phyloP scores from a whole-genome alignment of 2,113 vertebrate species.

The Atlantisia rogersi region DNA sequence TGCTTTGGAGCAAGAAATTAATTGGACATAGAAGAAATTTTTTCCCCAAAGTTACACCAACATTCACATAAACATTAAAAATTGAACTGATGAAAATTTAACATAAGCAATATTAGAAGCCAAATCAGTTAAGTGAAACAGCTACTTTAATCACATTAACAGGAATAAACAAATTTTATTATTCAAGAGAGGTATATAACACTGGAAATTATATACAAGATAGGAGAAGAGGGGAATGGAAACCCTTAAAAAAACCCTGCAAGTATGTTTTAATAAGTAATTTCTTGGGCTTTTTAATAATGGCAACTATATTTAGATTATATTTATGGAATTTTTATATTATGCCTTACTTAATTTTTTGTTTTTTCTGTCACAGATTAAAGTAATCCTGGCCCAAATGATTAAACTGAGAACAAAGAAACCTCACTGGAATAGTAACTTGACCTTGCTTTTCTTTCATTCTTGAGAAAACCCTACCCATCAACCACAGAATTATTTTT shows the following conservation, averaged over 20 bases:
- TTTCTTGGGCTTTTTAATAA: not conserved
- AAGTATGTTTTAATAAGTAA: not conserved
- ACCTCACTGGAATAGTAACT: not conserved
- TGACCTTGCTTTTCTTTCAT: not conserved
- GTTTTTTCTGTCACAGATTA: not conserved
- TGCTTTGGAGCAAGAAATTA: not conserved
- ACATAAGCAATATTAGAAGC: not conserved
- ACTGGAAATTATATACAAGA: not conserved
- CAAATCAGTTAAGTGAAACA: not conserved
- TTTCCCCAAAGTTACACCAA: not conserved
- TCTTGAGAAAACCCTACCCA: not conserved
- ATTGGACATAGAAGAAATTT: not conserved
- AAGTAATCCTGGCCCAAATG: not conserved
- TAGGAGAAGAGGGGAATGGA: not conserved
- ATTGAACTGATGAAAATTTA: not conserved
- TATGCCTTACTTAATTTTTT: not conserved
- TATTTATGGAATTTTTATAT: not conserved
- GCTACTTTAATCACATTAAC: not conserved
- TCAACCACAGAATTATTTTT: not conserved
- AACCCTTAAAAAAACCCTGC: not conserved
- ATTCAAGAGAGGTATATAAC: not conserved
- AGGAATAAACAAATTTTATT: not conserved
- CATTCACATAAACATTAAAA: not conserved
- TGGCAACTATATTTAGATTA: not conserved
- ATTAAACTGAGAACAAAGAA: not conserved